Percentiles rank a stretch among this genome's conserved stretches.
phyloP scores from a whole-genome alignment of 1,140 invertebrate species.

The Drosophila bocki region DNA sequence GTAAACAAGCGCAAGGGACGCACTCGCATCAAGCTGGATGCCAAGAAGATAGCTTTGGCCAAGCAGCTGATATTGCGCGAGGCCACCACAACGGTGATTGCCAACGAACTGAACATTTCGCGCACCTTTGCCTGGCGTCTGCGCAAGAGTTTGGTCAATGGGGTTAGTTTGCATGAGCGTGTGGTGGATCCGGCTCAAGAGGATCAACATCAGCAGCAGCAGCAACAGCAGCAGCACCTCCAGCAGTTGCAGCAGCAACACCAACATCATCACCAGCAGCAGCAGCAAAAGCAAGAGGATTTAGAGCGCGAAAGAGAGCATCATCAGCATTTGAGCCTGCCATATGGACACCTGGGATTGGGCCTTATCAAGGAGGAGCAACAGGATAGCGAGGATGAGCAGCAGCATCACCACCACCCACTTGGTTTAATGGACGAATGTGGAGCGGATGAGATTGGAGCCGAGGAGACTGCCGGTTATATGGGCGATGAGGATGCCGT shows the following conservation, averaged over 20 bases:
- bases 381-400: conserved; percentile 66
- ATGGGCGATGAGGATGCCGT: conserved; percentile 70
- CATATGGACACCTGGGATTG: conserved; percentile 54
- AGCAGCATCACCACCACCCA: conserved; percentile 25
- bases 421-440: conserved; percentile 34
- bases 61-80: conserved; percentile 81
- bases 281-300: conserved; percentile 28
- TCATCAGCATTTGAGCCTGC: conserved; percentile 49
- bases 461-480: conserved; percentile 72
- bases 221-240: conserved; percentile 31
- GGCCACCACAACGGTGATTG: conserved; percentile 82
- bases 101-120: conserved; percentile 81
- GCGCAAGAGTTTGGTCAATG: conserved; percentile 81
- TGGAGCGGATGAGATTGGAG: conserved; percentile 67
- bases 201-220: conserved; percentile 55
- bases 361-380: conserved; percentile 70
- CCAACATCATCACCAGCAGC: conserved; percentile 9
- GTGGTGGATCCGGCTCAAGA: conserved; percentile 72
- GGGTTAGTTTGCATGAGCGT: conserved; percentile 78
- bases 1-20: conserved; percentile 80
- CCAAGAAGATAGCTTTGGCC: conserved; percentile 80
- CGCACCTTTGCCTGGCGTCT: conserved; percentile 83
- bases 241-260: conserved; percentile 12
- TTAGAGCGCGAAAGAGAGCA: conserved; percentile 44
- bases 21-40: conserved; percentile 82